These are phyloP conservation scores for Nesoenas mayeri DNA, from an alignment of 2,113 vertebrate species.

Conservation along the genomic window DNA sequence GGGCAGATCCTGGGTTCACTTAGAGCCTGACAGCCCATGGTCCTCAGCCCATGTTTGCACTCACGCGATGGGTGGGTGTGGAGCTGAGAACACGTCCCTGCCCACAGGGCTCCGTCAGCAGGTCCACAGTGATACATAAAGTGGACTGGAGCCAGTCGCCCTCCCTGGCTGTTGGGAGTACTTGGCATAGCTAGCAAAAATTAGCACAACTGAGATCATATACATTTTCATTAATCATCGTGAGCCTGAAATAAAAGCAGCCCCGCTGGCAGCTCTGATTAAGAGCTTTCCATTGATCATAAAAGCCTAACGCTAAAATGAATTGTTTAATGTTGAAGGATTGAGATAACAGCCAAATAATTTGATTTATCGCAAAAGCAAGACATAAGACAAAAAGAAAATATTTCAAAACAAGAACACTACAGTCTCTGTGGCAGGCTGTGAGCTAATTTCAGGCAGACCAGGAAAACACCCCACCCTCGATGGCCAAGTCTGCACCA, in stretches of 20 bases:
- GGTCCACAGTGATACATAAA: not conserved
- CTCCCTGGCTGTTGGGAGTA: not conserved
- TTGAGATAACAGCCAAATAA: constrained; percentile 57
- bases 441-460: not conserved
- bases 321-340: constrained; percentile 57
- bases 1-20: not conserved
- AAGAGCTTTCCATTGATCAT: constrained; percentile 60
- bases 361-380: constrained; percentile 28
- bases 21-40: not conserved
- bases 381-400: constrained; percentile 42
- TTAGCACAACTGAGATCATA: constrained; percentile 38
- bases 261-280: constrained; percentile 55
- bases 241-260: constrained; percentile 51
- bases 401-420: constrained; percentile 21
- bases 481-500: not conserved
- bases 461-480: not conserved
- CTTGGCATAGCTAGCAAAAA: constrained; percentile 25
- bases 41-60: not conserved
- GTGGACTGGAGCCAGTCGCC: not conserved
- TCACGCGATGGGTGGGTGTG: not conserved
- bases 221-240: constrained; percentile 23
- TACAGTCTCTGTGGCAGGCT: not conserved
- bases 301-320: not conserved
- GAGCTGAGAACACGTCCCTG: not conserved
- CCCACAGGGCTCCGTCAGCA: not conserved